These are phyloP conservation scores for Lagopus muta DNA, from an alignment of 2,113 vertebrate genomes.

Conservation along the genomic window DNA sequence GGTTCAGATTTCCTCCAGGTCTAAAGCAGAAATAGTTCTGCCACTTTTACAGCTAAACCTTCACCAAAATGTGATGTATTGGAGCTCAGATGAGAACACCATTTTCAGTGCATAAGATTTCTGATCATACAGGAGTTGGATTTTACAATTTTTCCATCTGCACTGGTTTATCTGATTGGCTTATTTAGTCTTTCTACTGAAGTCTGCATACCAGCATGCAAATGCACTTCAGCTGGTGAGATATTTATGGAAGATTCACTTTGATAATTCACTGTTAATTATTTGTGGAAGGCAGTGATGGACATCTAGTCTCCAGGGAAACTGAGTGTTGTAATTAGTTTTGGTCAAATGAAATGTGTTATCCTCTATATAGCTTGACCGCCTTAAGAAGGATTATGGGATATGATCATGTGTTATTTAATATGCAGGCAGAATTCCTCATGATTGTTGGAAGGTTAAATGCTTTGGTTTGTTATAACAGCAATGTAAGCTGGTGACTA, in stretches of 20 bases:
- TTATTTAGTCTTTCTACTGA: not conserved
- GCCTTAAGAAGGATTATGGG: not conserved
- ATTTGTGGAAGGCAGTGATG: not conserved
- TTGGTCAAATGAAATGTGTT: not conserved
- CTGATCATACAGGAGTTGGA: not conserved
- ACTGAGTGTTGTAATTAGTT: not conserved
- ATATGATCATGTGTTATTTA: not conserved
- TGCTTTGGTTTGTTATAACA: not conserved
- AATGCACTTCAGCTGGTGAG: not conserved
- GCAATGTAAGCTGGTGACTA: not conserved
- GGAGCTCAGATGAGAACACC: not conserved
- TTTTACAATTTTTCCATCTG: not conserved
- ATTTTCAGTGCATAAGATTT: not conserved
- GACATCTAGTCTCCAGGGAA: not conserved
- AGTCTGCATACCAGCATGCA: not conserved
- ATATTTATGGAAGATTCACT: not conserved
- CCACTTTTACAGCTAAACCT: not conserved
- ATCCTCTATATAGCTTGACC: not conserved
- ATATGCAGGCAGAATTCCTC: not conserved
- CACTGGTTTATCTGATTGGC: not conserved
- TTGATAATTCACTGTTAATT: not conserved
- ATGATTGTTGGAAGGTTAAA: not conserved
- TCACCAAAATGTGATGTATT: not conserved
- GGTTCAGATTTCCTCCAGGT: not conserved
- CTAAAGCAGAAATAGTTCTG: not conserved